Percentiles rank a stretch among this genome's conserved stretches.
These are phyloP conservation scores for Parelbella ahira DNA, from an alignment of 2,888 invertebrate genomes.

Conservation along the genomic window DNA sequence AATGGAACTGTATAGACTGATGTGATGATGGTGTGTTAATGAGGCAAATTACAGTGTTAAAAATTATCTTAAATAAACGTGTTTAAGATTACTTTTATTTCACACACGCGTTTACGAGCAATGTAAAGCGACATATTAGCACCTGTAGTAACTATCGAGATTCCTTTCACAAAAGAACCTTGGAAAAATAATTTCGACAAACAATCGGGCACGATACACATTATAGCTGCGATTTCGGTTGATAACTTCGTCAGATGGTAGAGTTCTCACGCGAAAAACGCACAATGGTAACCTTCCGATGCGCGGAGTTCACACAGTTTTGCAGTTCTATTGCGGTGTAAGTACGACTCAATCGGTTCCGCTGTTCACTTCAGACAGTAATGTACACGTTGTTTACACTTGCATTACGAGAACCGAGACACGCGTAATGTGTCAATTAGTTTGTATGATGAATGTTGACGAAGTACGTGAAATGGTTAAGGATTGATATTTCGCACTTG, in stretches of 20 bases:
- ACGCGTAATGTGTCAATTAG: constrained; percentile 18
- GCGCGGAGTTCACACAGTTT: constrained; percentile 3
- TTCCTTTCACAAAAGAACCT: constrained; percentile 65
- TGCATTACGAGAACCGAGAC: constrained; percentile 22
- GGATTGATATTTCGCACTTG: too few relatives aligned
- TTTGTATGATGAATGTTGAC: too few relatives aligned
- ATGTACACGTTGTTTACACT: constrained; percentile 9
- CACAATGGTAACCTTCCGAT: constrained; percentile 49
- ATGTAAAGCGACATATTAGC: constrained; percentile 9
- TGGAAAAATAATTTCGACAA: constrained; percentile 56
- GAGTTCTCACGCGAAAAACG: constrained; percentile 62
- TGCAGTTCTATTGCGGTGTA: constrained; percentile 3
- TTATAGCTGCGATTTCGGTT: constrained; percentile 37
- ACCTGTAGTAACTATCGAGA: too few relatives aligned
- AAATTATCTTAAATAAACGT: too few relatives aligned
- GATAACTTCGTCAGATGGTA: constrained; percentile 44
- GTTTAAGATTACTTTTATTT: constrained; percentile 1
- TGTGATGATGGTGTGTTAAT: too few relatives aligned
- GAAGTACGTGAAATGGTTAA: too few relatives aligned
- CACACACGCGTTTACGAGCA: not conserved
- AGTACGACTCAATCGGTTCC: constrained; percentile 3
- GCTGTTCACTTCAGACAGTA: constrained; percentile 1
- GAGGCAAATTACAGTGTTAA: too few relatives aligned
- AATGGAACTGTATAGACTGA: too few relatives aligned
- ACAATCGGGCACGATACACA: constrained; percentile 43